Base-by-base conservation (phyloP, 2,113 vertebrate genomes). In the Malurus cyaneus region DNA sequence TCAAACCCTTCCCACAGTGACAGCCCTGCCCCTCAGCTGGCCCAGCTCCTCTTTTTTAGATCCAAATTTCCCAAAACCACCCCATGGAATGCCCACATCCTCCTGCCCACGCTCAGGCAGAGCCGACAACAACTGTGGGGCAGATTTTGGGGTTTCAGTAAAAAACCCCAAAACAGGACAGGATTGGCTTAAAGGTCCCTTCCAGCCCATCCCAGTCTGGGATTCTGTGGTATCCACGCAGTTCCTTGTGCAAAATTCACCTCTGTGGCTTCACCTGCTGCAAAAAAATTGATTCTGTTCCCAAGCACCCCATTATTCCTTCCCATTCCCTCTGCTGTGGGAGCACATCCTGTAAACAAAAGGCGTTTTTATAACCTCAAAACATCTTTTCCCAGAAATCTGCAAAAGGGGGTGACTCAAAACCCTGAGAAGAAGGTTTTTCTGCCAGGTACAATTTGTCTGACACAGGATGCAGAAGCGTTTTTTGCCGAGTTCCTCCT, bases 101-200 rank as follows among this genome's bases (percentile, higher is more conserved):
- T 26, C 28, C 36, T 57, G 60, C 28, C 26, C 18, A 5, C 2
- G 7, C 82, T 29, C 19, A 7, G 28, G 59, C 8, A 3, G 36
- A 21, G n/a, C 1, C 28, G 44, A 15, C 41, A 15, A 5, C 7
- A 7, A 13, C 15, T 1, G 0, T 3, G 7, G 36, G 50, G 50
- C 26, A 11, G 31, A 19, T 9, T 23, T 14, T 31, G 54, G 29
- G 52, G 31, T 44, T 14, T 12, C 66, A 23, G 36, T 3, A 53
- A 41, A 39, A 21, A 18, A 2, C 20, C 50, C 24, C n/a, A n/a
- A n/a, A n/a, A n/a, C n/a, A 36, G 36, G 15, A 13, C 6, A 18
- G 11, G 54, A 11, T 59, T 32, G 42, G n/a, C 14, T 59, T 46
- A 17, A 4, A 46, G 42, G 42, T 13, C 32, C 54, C 54, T 47